A percentile compares a stretch with the other conserved stretches of the same genome.
These are phyloP conservation scores for Centroberyx gerrardi DNA, from an alignment of 2,797 vertebrate species.

Conservation along the genomic window DNA sequence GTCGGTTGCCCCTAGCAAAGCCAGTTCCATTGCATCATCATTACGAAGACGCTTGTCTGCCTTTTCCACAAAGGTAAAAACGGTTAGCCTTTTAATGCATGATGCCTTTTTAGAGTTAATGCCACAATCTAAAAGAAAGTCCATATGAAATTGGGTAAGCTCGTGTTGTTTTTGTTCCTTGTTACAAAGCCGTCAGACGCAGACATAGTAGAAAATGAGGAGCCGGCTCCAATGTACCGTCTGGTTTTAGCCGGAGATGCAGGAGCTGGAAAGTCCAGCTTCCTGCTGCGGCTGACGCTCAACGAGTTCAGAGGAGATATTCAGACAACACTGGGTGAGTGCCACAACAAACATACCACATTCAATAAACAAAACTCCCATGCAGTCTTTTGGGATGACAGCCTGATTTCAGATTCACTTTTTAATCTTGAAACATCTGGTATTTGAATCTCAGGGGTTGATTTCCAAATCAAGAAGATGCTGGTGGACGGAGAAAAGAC, in stretches of 20 bases:
- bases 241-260: conserved; percentile 84
- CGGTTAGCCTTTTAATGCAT: not conserved
- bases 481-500: conserved; percentile 86
- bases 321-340: conserved; percentile 84
- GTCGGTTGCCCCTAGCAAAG: conserved; percentile 64
- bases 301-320: conserved; percentile 85
- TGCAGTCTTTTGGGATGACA: not conserved
- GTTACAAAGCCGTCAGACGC: conserved; percentile 64
- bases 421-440: conserved; percentile 5
- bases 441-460: conserved; percentile 77
- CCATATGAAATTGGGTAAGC: not conserved
- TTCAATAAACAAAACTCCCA: conserved; percentile 4
- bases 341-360: not conserved
- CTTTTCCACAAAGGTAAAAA: conserved; percentile 80
- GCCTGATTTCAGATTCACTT: not conserved
- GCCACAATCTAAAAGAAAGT: not conserved
- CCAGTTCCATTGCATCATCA: conserved; percentile 79
- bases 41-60: conserved; percentile 83
- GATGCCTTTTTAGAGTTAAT: not conserved
- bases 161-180: conserved; percentile 6
- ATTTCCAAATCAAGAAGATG: conserved; percentile 89
- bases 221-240: conserved; percentile 73
- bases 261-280: conserved; percentile 86
- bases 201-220: conserved; percentile 24
- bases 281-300: conserved; percentile 80